Conservation (phyloP, 2,888 invertebrate species). For the Agrochola litura region DNA sequence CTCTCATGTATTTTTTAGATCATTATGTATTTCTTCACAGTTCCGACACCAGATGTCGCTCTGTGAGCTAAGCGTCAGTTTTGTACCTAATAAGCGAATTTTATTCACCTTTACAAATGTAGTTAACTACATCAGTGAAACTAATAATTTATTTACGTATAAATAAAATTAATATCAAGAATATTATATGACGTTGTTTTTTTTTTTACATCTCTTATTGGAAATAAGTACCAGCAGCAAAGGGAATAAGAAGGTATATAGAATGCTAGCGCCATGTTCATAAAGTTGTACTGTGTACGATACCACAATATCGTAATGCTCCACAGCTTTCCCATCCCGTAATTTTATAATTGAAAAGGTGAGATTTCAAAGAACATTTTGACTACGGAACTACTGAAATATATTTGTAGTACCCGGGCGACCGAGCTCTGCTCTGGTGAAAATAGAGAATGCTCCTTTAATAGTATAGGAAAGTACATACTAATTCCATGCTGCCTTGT, state of each 20-base stretch:
- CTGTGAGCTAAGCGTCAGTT: slow-evolving; percentile 42
- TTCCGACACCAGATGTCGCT: slow-evolving; percentile 34
- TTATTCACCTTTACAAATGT: slow-evolving; percentile 63
- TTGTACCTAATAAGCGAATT: slow-evolving; percentile 64
- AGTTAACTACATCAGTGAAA: slow-evolving; percentile 67
- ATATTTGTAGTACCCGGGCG: too few species aligned
- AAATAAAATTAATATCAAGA: slow-evolving; percentile 68
- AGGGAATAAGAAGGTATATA: neutral
- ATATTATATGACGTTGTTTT: slow-evolving; percentile 53
- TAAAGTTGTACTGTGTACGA: neutral
- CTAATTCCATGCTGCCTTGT: too few species aligned
- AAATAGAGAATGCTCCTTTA: too few species aligned
- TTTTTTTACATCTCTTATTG: neutral
- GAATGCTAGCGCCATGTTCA: neutral
- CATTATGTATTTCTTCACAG: slow-evolving; percentile 19
- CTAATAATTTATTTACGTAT: slow-evolving; percentile 71
- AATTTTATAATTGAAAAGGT: neutral
- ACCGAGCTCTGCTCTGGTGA: too few species aligned
- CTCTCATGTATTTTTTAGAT: slow-evolving; percentile 18
- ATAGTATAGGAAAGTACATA: too few species aligned
- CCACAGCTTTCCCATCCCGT: neutral
- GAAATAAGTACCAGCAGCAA: neutral
- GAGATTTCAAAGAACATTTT: neutral
- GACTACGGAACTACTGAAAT: neutral
- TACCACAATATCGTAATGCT: neutral